Percentiles rank a stretch among this genome's conserved stretches.
These are phyloP conservation scores for honey bee (Apis mellifera) DNA, from an alignment of 1,140 invertebrate genomes.

Conservation along the genomic window DNA sequence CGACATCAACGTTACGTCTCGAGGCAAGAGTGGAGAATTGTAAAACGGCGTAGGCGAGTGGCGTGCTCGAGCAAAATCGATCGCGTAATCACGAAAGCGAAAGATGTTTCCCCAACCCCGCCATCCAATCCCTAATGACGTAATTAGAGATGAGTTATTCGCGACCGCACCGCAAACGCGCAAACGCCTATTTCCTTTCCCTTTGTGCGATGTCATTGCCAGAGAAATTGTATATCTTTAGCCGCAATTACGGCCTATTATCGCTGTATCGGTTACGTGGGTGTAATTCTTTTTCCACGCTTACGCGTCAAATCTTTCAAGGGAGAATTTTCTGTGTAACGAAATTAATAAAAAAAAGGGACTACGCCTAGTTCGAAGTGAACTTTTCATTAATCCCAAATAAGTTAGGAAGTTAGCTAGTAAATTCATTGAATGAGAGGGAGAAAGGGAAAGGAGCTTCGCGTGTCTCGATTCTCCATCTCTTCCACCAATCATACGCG, in stretches of 20 bases:
- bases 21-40: not conserved
- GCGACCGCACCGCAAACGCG: not conserved
- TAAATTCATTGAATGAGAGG: too few relatives aligned
- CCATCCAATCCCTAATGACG: conserved; percentile 52
- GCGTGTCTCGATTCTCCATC: conserved; percentile 51
- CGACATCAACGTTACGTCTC: not conserved
- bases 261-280: not conserved
- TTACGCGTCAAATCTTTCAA: too few relatives aligned
- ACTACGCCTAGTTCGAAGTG: too few relatives aligned
- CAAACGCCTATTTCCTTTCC: conserved; percentile 54
- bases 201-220: conserved; percentile 34
- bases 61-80: conserved; percentile 5
- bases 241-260: not conserved
- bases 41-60: not conserved
- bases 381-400: not conserved
- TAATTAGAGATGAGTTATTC: conserved; percentile 58
- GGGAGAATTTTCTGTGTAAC: too few relatives aligned
- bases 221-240: conserved; percentile 32
- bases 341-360: not conserved
- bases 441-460: conserved; percentile 18
- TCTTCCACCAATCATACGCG: conserved; percentile 45
- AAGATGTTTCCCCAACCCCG: conserved; percentile 7
- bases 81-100: conserved; percentile 9
- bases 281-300: too few relatives aligned
- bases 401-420: not conserved